Percentiles rank a stretch among this genome's conserved stretches.
Evolutionary conservation across 2,797 vertebrate genomes (phyloP).

Genomic region (Amphiprion clarkii): DNA sequence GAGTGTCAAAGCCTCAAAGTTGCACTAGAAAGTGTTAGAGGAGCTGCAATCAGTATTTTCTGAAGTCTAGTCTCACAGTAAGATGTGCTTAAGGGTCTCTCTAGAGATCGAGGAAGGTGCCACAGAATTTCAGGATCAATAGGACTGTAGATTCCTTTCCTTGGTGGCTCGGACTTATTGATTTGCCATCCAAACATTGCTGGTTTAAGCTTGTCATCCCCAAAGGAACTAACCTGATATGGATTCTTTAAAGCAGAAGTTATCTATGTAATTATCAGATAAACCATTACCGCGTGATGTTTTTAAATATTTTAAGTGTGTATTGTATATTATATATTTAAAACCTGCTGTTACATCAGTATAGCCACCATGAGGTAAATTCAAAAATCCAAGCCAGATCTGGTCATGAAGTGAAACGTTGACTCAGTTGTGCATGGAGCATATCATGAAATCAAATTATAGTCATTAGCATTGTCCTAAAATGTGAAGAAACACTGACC

Average conservation of each 20-base stretch:
- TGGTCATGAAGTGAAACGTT: neutral
- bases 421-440: neutral
- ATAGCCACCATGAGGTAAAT: conserved; percentile 5
- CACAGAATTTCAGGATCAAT: conserved; percentile 62
- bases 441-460: neutral
- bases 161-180: conserved; percentile 58
- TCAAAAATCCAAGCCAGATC: neutral
- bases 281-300: conserved; percentile 1
- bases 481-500: neutral
- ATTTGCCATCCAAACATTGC: conserved; percentile 62
- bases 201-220: conserved; percentile 42
- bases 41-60: conserved; percentile 4
- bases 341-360: neutral
- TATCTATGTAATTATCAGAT: conserved; percentile 31
- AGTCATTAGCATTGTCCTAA: conserved; percentile 12
- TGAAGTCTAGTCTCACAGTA: conserved; percentile 15
- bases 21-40: conserved; percentile 4
- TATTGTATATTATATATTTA: neutral
- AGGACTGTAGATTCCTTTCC: conserved; percentile 50
- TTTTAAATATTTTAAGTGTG: neutral
- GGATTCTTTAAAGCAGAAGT: conserved; percentile 27
- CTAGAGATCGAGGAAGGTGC: conserved; percentile 44
- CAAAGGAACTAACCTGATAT: conserved; percentile 34
- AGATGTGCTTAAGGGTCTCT: conserved; percentile 50
- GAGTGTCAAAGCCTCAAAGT: conserved; percentile 9